These are phyloP conservation scores for Unio delphinus DNA, from an alignment of 2,888 invertebrate species.

Conservation along the genomic window DNA sequence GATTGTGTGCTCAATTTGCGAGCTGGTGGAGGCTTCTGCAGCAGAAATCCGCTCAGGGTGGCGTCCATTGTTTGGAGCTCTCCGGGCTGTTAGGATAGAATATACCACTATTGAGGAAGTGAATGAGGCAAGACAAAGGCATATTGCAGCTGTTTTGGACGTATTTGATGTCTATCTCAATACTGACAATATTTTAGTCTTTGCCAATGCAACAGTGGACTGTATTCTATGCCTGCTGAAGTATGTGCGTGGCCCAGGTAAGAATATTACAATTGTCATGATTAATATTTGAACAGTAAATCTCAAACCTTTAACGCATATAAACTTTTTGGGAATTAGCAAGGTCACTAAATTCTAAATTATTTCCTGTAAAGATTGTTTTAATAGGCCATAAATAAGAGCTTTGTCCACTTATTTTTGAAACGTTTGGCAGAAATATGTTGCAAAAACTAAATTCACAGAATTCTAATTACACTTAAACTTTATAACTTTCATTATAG, in stretches of 20 bases:
- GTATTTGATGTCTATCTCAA: conserved; percentile 91
- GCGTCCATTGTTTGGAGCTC: conserved; percentile 94
- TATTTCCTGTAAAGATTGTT: no score
- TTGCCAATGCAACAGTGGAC: conserved; percentile 94
- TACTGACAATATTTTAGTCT: conserved; percentile 93
- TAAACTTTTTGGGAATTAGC: no score
- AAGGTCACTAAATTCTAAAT: no score
- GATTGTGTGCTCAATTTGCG: conserved; percentile 95
- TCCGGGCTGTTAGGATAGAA: conserved; percentile 82
- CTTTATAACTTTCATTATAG: no score
- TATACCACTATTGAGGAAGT: conserved; percentile 68
- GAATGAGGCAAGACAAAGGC: conserved; percentile 68
- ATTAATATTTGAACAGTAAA: not conserved
- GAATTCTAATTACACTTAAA: no score
- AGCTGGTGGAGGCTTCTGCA: conserved; percentile 94
- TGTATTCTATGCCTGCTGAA: conserved; percentile 91
- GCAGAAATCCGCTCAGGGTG: conserved; percentile 96
- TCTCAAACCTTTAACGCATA: no score
- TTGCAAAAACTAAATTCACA: no score
- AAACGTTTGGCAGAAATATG: no score
- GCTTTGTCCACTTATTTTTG: no score
- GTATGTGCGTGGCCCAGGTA: conserved; percentile 81
- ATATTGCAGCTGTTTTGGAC: conserved; percentile 77
- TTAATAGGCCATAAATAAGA: no score
- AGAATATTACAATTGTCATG: conserved; percentile 31